Conservation (phyloP, 2,797 vertebrate species). For the Xenentodon cancila region DNA sequence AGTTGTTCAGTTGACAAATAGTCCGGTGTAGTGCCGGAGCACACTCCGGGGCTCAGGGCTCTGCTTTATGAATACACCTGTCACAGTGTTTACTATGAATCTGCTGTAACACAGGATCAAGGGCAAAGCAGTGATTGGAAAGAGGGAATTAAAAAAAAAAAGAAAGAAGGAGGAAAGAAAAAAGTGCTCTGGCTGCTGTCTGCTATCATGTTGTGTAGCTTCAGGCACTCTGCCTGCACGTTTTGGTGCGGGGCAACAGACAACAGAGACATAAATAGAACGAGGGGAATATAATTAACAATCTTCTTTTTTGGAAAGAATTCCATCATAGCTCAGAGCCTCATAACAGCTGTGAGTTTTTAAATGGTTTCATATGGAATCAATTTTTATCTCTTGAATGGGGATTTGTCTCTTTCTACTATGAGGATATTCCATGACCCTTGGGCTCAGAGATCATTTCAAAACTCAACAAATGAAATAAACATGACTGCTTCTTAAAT, state of each 20-base stretch:
- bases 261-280: slow-evolving; percentile 21
- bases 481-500: neutral
- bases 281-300: slow-evolving; percentile 30
- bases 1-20: slow-evolving; percentile 71
- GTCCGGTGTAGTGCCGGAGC: slow-evolving; percentile 45
- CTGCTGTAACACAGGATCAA: slow-evolving; percentile 73
- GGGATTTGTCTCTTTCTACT: slow-evolving; percentile 17
- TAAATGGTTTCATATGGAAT: slow-evolving; percentile 24
- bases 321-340: neutral
- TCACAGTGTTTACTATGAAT: slow-evolving; percentile 75
- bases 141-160: slow-evolving; percentile 18
- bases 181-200: slow-evolving; percentile 46
- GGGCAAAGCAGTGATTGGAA: slow-evolving; percentile 69
- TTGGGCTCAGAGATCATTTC: slow-evolving; percentile 1
- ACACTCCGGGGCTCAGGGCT: slow-evolving; percentile 53
- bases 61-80: slow-evolving; percentile 76
- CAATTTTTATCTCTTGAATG: slow-evolving; percentile 29
- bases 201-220: slow-evolving; percentile 58
- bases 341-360: slow-evolving; percentile 11
- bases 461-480: slow-evolving; percentile 15
- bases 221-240: slow-evolving; percentile 51
- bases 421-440: slow-evolving; percentile 13
- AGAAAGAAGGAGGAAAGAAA: slow-evolving; percentile 20
- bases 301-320: slow-evolving; percentile 4
- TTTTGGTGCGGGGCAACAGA: slow-evolving; percentile 19